These are phyloP conservation scores for Hydroisotoma schaefferi DNA, from an alignment of 2,888 invertebrate species.

Conservation along the genomic window DNA sequence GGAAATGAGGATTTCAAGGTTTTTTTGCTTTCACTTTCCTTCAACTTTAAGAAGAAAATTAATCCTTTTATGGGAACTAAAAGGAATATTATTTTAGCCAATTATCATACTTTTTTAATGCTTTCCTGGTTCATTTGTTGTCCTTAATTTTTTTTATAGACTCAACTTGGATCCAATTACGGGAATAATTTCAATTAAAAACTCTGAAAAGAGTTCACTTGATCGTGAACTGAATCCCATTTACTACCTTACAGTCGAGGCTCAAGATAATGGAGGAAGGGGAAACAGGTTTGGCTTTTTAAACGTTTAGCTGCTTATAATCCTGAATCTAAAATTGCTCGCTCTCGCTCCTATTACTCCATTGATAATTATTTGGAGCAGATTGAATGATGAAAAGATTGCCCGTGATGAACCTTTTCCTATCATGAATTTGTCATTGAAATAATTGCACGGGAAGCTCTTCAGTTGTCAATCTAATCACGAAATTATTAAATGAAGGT, in stretches of 20 bases:
- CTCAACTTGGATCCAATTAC: constrained; percentile 72
- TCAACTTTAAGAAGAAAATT: not conserved
- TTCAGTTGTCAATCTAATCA: too few species aligned
- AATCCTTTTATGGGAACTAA: too few species aligned
- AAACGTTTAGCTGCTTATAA: too few species aligned
- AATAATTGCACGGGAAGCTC: too few species aligned
- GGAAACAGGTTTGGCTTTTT: constrained; percentile 69
- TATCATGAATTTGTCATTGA: too few species aligned
- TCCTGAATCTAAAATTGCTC: too few species aligned
- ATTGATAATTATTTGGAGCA: too few species aligned
- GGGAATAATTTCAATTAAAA: constrained; percentile 73
- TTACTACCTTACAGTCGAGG: constrained; percentile 83
- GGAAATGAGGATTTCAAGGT: not conserved
- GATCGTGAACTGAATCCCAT: constrained; percentile 79
- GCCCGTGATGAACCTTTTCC: too few species aligned
- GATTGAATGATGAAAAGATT: too few species aligned
- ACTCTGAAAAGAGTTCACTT: constrained; percentile 63
- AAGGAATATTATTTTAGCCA: not conserved
- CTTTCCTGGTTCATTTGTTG: not conserved
- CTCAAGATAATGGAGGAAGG: constrained; percentile 77
- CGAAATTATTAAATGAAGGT: too few species aligned
- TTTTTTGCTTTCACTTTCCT: not conserved
- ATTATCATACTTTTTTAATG: not conserved
- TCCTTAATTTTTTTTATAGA: constrained; percentile 55
- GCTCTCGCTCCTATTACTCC: too few species aligned